Base-by-base conservation (phyloP, 2,113 vertebrate genomes). In the Pedionomus torquatus region DNA sequence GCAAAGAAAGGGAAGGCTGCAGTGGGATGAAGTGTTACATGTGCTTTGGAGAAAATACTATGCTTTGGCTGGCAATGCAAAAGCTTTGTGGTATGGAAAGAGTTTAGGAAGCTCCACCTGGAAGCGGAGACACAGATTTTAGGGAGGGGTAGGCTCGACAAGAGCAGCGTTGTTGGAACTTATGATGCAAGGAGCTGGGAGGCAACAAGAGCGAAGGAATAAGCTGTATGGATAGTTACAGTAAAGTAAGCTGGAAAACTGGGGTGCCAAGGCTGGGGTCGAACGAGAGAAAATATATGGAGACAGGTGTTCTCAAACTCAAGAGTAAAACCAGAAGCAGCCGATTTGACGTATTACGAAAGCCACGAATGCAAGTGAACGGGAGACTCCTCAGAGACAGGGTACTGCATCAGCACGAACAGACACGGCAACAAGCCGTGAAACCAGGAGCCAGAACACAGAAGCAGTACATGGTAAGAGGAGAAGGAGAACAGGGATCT, bases 21-120 rank as follows among this genome's bases (percentile, higher is more conserved):
- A 0, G 30, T 31, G 16, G 46, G 24, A 60, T 11, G 0, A 61
- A 74, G 28, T 7, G 18, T 17, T 5, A 2, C 9, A 4, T 15
- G 25, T 28, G 35, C 30, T 24, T 33, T 43, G 21, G 31, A 66
- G n/a, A n/a, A 77, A 81, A 61, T 24, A 10, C 13, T 18, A 43
- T 1, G 24, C 21, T 61, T 63, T 25, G 25, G 14, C 48, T 28
- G 65, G 26, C 70, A 91, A 74, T 6, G 9, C 54, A 86, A 64
- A 61, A 83, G 24, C 35, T 61, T 68, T 0, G 0, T 6, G 17
- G 28, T 30, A 39, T 2, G 20, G 11, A 33, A 84, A 74, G 35
- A 76, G 35, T 61, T 87, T 17, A 74, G 78, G 54, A 61, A 83
- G 72, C 43, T 79, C 66, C 37, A 57, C 24, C 30, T 51, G 41